A percentile compares a stretch with the other conserved stretches of the same genome.
Conservation (phyloP, 2,113 vertebrate genomes). For the Xenotilapia flavipinnis region DNA sequence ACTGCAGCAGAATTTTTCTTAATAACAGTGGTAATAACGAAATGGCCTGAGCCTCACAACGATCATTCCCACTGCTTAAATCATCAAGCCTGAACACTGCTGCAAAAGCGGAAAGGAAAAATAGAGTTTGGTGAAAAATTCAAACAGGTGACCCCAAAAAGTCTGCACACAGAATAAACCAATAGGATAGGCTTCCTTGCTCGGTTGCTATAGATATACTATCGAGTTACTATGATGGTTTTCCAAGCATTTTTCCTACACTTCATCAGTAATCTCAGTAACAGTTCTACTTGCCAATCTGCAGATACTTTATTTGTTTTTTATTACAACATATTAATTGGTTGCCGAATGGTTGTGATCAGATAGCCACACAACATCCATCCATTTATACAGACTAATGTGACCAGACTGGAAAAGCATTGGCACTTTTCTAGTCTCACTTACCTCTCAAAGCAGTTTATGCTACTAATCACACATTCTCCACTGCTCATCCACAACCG, state of each 20-base stretch:
- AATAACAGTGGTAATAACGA: fast-evolving
- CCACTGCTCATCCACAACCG: background rate
- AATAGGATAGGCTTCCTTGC: background rate
- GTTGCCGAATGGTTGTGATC: background rate
- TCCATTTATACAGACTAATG: background rate
- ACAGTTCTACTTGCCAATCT: background rate
- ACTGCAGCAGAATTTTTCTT: background rate
- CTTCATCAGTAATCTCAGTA: background rate
- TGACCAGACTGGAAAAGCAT: background rate
- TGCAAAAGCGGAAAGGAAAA: background rate
- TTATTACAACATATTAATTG: background rate
- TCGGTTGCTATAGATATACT: background rate
- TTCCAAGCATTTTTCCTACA: background rate
- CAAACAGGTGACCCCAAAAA: background rate
- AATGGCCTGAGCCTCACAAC: background rate
- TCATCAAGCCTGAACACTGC: fast-evolving
- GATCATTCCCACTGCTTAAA: background rate
- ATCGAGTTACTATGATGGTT: background rate
- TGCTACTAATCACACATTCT: background rate
- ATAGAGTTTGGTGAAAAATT: background rate
- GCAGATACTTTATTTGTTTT: fast-evolving
- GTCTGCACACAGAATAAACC: background rate
- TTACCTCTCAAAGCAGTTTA: background rate
- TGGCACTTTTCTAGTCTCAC: background rate
- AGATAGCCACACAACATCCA: background rate